phyloP scores from a whole-genome alignment of 2,888 invertebrate species.

The Clanis bilineata region DNA sequence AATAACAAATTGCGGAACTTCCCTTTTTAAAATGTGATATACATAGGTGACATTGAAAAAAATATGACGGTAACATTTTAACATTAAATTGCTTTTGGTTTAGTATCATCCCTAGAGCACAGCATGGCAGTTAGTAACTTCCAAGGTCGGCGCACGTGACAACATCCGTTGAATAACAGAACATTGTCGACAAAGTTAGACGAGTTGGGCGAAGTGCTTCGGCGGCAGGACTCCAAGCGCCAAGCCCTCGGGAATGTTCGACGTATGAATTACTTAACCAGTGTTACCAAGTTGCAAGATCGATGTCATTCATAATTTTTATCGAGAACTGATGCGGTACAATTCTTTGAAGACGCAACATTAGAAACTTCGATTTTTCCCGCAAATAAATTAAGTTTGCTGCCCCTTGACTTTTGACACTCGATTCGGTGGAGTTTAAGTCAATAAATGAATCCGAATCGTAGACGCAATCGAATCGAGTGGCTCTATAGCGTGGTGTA shows the following conservation, averaged over 20 bases:
- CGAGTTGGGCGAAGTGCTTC: neutral
- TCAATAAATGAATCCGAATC: too few species aligned
- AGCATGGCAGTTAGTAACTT: neutral
- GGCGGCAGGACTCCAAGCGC: neutral
- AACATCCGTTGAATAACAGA: neutral
- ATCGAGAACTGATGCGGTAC: neutral
- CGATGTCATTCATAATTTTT: neutral
- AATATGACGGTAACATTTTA: too few species aligned
- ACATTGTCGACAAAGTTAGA: neutral
- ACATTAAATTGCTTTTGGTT: neutral
- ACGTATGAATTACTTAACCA: conserved; percentile 1
- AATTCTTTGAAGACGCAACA: too few species aligned
- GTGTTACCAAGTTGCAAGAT: neutral
- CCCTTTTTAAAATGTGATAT: too few species aligned
- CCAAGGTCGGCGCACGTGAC: neutral
- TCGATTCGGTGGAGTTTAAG: too few species aligned
- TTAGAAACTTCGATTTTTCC: too few species aligned
- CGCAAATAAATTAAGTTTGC: too few species aligned
- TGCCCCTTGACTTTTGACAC: too few species aligned
- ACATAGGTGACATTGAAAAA: too few species aligned
- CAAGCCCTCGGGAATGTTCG: neutral
- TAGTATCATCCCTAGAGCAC: neutral
- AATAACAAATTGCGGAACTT: too few species aligned
- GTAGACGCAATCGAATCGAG: too few species aligned
- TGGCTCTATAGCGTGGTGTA: too few species aligned